Percentiles rank a stretch among this genome's conserved stretches.
Conservation (phyloP, 2,113 vertebrate species). For the Rallus limicola region DNA sequence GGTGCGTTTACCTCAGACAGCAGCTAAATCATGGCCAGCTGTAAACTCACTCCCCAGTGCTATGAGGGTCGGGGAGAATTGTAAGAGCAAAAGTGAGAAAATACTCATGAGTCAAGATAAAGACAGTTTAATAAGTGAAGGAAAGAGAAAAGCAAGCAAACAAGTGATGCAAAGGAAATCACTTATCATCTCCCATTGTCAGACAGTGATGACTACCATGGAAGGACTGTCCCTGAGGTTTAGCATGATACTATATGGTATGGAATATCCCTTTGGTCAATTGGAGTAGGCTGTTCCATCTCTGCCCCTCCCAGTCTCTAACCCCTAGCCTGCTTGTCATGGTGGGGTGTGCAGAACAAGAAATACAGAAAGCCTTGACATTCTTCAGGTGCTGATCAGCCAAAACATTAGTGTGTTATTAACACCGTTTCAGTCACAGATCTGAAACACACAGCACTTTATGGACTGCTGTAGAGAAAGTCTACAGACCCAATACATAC, state of each 20-base stretch:
- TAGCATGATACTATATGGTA: neutral
- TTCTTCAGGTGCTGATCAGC: neutral
- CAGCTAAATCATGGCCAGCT: neutral
- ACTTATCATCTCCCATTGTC: neutral
- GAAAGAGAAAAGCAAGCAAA: neutral
- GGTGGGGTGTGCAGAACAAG: no score
- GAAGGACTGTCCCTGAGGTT: rapidly evolving
- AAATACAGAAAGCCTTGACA: rapidly evolving
- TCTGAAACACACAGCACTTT: neutral
- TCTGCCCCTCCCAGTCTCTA: neutral
- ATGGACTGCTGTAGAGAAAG: neutral
- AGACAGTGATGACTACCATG: neutral
- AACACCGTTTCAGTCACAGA: neutral
- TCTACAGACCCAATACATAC: neutral
- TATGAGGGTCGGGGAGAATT: neutral
- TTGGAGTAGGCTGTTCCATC: rapidly evolving
- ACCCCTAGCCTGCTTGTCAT: no score
- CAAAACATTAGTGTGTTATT: neutral
- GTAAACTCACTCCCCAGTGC: neutral
- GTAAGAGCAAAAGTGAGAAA: neutral
- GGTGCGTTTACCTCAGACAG: neutral
- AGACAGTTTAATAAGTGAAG: neutral
- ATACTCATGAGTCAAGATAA: neutral
- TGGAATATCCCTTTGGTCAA: neutral
- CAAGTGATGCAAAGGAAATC: neutral